These are phyloP conservation scores for Heliconius nattereri DNA, from an alignment of 1,140 invertebrate genomes.

Conservation along the genomic window DNA sequence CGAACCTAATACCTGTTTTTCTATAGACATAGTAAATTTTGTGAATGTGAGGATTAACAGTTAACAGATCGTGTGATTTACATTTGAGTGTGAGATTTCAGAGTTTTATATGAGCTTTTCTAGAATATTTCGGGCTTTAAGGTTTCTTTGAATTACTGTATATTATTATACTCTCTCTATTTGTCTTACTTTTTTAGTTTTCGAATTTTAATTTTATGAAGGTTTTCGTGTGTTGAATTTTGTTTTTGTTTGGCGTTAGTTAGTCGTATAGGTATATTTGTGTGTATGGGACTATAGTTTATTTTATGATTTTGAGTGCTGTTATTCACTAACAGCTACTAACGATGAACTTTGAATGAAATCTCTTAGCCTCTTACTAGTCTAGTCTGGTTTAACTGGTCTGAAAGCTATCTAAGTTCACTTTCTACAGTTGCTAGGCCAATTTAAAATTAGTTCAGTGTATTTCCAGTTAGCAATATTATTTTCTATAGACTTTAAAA, in stretches of 20 bases:
- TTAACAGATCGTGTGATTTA: conserved; percentile 51
- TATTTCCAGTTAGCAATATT: not conserved
- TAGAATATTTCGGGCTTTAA: conserved; percentile 25
- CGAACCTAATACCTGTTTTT: not conserved
- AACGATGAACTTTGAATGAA: conserved; percentile 77
- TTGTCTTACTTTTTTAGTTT: conserved; percentile 16
- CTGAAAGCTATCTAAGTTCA: conserved; percentile 1
- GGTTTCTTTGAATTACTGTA: conserved; percentile 20
- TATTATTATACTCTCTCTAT: not conserved
- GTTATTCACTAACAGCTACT: conserved; percentile 80
- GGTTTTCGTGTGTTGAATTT: conserved; percentile 39
- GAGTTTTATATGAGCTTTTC: conserved; percentile 17
- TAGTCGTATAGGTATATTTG: conserved; percentile 29
- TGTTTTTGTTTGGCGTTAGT: conserved; percentile 22
- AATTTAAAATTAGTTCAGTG: not conserved
- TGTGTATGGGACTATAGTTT: conserved; percentile 33
- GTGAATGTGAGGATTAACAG: conserved; percentile 48
- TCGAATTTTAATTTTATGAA: conserved; percentile 31
- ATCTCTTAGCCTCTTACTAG: conserved; percentile 28
- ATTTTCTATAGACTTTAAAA: no score
- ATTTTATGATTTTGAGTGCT: conserved; percentile 62
- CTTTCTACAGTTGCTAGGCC: not conserved
- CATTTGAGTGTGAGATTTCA: conserved; percentile 24
- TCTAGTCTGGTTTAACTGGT: conserved; percentile 1
- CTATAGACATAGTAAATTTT: conserved; percentile 42